phyloP scores from a whole-genome alignment of 2,113 vertebrate species.

The Thomomys bottae region DNA sequence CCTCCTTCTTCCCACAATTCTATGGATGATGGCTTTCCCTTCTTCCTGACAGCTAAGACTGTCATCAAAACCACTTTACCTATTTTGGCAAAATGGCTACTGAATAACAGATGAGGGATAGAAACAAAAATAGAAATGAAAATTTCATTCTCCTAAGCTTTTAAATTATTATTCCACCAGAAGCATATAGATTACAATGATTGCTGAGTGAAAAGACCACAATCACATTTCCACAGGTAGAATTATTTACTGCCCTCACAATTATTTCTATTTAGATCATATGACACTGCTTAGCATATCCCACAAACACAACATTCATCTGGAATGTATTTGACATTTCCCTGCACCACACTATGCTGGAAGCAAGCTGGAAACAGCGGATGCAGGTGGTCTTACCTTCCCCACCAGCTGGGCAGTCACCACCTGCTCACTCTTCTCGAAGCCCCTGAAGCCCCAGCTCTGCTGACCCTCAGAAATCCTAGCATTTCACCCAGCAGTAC shows the following conservation, averaged over 20 bases:
- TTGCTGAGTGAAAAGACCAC: background rate
- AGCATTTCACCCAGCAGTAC: background rate
- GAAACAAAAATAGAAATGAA: constrained; percentile 40
- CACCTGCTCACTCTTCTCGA: background rate
- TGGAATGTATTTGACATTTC: background rate
- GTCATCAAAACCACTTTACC: background rate
- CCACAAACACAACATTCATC: background rate
- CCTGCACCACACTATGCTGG: accelerated
- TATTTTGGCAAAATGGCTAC: background rate
- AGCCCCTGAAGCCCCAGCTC: background rate
- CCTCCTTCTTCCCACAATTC: background rate
- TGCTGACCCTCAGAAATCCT: background rate
- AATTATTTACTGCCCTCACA: background rate
- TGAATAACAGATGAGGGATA: background rate
- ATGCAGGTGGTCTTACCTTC: background rate
- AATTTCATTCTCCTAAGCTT: background rate
- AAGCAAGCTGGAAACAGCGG: background rate
- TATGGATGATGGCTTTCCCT: background rate
- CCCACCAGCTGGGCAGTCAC: background rate
- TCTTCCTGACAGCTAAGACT: background rate
- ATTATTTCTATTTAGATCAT: constrained; percentile 1
- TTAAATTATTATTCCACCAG: background rate
- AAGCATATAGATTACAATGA: background rate
- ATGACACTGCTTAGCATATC: background rate
- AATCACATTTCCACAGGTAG: background rate